Conservation (phyloP, 2,797 vertebrate genomes). For the Gallinago stenura region DNA sequence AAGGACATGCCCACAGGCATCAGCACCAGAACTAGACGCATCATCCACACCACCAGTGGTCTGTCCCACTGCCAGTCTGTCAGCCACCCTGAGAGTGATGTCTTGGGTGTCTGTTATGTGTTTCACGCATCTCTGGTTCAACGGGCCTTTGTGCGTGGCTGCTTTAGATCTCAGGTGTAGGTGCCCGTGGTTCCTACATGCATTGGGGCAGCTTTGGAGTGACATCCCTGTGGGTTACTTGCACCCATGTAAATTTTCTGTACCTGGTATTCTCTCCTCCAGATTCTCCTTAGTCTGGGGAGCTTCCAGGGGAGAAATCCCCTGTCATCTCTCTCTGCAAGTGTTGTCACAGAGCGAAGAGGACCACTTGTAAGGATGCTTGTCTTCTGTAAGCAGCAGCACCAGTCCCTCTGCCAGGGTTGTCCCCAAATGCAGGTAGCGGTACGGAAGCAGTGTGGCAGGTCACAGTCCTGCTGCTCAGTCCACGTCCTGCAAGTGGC, state of each 20-base stretch:
- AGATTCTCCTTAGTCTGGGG: neutral
- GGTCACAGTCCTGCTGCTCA: neutral
- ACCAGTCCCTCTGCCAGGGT: neutral
- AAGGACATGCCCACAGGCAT: neutral
- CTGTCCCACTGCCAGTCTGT: neutral
- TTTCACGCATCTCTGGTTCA: neutral
- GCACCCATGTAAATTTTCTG: neutral
- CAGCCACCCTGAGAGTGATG: neutral
- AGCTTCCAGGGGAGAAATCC: neutral
- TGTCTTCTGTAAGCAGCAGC: neutral
- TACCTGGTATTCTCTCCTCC: neutral
- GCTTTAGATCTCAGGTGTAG: neutral
- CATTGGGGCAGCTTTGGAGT: neutral
- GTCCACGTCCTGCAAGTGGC: neutral
- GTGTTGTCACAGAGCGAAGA: neutral
- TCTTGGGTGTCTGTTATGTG: neutral
- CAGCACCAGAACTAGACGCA: neutral
- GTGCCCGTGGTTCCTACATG: rapidly evolving
- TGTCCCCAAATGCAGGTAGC: neutral
- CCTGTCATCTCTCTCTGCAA: neutral
- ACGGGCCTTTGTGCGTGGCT: neutral
- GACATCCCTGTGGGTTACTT: neutral
- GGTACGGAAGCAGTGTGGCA: neutral
- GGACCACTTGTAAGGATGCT: neutral
- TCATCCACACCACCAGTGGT: neutral